Evolutionary conservation across 2,797 vertebrate species (phyloP), one percentile per base, ranked within the genome.

Genomic region (Glyptemys insculpta): DNA sequence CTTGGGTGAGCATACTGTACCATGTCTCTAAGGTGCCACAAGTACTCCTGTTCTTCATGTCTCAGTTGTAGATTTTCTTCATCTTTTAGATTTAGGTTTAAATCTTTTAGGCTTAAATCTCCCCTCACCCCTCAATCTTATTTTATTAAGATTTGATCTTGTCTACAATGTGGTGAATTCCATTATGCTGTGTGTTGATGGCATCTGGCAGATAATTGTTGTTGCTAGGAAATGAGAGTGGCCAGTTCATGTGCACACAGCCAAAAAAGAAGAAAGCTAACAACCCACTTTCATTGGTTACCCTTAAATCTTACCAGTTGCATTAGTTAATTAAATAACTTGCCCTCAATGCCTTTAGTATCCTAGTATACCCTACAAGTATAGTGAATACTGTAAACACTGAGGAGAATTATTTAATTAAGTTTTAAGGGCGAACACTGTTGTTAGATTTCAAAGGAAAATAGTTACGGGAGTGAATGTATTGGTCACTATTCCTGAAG

Each of bases 81-180:
- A 56, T 76, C n/a, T 4, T 80, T 2, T 25, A 21, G 12, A 37
- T 41, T 93, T 94, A 94, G 90, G 85, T 95, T 95, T 86, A 87
- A 91, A 56, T 86, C 68, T 94, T 89, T 97, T 85, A 62, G 31
- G 14, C 14, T 31, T 62, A 57, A 12, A 62, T 31, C 74, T 81
- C 91, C 92, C 79, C 95, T 31, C 59, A 9, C 90, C 94, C 89
- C 85, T 41, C 18, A 92, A 88, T 95, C 95, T 95, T 87, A 87
- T 15, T 21, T 95, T 91, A 87, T 92, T 74, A 41, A 89, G 54
- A 81, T 86, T 86, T 96, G 85, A 87, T 72, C 95, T 96, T 97
- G 87, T 91, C 82, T 95, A 34, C 54, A 81, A 83, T 87, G 81
- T 90, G 89, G 91, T 95, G 91, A 94, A 97, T 97, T 94, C 57